A percentile compares a stretch with the other conserved stretches of the same genome.
Evolutionary conservation across 2,888 invertebrate genomes (phyloP).

Genomic region (Zonitis immaculata): DNA sequence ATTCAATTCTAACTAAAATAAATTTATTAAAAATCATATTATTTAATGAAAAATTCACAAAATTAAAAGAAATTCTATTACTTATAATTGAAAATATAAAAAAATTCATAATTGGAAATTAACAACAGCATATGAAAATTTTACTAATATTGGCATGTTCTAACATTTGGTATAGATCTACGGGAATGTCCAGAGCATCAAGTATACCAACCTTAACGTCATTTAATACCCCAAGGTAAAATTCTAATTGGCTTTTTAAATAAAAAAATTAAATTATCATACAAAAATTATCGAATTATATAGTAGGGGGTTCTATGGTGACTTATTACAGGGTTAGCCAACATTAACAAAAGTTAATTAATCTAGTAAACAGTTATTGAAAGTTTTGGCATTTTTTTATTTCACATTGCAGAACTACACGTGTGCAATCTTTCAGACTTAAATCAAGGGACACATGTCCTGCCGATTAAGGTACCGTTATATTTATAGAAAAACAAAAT

Average conservation of each 20-base stretch:
- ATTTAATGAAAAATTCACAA: neutral
- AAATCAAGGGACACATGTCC: neutral
- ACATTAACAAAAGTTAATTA: neutral
- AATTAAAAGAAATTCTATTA: too few species aligned
- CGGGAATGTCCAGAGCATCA: slow-evolving; percentile 83
- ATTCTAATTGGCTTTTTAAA: slow-evolving; percentile 13
- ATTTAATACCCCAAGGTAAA: slow-evolving; percentile 69
- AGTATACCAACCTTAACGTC: slow-evolving; percentile 83
- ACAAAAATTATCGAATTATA: too few species aligned
- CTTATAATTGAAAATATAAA: too few species aligned
- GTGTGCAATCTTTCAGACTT: slow-evolving; percentile 2
- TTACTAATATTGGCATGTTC: slow-evolving; percentile 39
- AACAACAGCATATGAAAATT: slow-evolving; percentile 2
- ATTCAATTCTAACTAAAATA: slow-evolving; percentile 2
- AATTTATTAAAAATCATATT: neutral
- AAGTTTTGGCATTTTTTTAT: neutral
- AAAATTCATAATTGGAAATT: neutral
- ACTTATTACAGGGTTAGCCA: slow-evolving; percentile 6
- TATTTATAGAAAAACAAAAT: neutral
- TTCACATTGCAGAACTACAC: slow-evolving; percentile 1
- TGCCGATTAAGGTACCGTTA: slow-evolving; percentile 1
- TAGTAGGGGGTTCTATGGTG: neutral
- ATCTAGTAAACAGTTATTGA: neutral
- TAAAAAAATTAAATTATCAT: neutral
- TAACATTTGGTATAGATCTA: slow-evolving; percentile 50